phyloP scores from a whole-genome alignment of 1,140 invertebrate genomes.

The Drosophila oshimai region DNA sequence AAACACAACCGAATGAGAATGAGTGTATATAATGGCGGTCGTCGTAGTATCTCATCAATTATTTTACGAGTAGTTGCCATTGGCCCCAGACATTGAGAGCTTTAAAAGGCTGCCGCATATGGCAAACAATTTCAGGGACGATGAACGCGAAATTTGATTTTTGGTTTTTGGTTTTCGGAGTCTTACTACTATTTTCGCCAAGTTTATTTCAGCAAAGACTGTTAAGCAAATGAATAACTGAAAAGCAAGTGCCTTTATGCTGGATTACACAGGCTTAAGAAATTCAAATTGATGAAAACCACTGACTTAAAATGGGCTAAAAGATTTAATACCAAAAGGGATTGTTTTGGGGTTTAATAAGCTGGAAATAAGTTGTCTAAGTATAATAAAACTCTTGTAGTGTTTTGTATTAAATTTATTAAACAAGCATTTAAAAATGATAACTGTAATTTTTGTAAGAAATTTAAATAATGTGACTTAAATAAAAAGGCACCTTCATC shows the following conservation, averaged over 20 bases:
- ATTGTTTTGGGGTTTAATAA: too few species aligned
- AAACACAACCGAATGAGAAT: constrained; percentile 2
- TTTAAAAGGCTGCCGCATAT: constrained; percentile 32
- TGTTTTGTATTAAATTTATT: too few species aligned
- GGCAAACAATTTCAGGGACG: background rate
- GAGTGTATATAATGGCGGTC: constrained; percentile 2
- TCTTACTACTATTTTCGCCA: background rate
- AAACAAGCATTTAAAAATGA: too few species aligned
- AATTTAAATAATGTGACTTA: too few species aligned
- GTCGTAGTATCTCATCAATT: constrained; percentile 48
- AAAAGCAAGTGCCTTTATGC: background rate
- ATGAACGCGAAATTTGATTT: background rate
- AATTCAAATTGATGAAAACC: too few species aligned
- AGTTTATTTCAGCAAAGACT: background rate
- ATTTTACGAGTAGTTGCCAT: constrained; percentile 24
- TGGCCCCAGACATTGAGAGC: constrained; percentile 22
- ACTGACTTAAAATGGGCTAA: background rate
- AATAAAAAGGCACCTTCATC: too few species aligned
- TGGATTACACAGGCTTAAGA: too few species aligned
- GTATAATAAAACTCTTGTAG: too few species aligned
- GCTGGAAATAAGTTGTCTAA: too few species aligned
- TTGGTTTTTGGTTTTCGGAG: too few species aligned
- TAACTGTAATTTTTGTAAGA: too few species aligned
- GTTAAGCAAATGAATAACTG: background rate
- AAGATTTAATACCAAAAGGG: too few species aligned